Evolutionary conservation across 35 echinoderm and acorn worm species (phyloP).

Genomic region (Lytechinus variegatus): DNA sequence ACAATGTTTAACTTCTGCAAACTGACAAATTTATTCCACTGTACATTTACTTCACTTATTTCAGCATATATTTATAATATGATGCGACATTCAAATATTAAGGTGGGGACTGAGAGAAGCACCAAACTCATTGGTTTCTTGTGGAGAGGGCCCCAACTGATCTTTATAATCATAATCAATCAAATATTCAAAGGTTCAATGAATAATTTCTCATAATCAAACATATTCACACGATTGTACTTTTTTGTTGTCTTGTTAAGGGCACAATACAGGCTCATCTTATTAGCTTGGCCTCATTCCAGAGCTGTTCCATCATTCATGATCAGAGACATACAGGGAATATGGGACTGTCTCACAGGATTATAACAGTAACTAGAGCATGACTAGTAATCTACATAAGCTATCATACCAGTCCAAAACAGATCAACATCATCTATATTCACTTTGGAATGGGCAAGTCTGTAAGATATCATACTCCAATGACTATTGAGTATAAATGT

Average conservation of each 20-base stretch:
- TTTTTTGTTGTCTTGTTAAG: background rate
- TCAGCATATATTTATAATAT: too few species aligned
- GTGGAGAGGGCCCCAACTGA: too few species aligned
- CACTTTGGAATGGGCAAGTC: background rate
- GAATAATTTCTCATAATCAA: background rate
- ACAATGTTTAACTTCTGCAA: too few species aligned
- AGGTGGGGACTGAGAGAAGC: too few species aligned
- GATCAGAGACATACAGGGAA: background rate
- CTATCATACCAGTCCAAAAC: background rate
- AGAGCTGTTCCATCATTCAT: background rate
- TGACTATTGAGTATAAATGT: too few species aligned
- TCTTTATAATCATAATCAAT: too few species aligned
- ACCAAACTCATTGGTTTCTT: too few species aligned
- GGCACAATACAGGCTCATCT: background rate
- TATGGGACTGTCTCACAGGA: background rate
- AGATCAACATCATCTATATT: background rate
- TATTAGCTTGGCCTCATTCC: background rate
- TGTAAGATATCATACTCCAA: background rate
- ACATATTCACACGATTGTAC: background rate
- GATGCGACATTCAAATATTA: too few species aligned
- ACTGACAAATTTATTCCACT: too few species aligned
- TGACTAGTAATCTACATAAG: constrained; percentile 19
- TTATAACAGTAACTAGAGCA: background rate
- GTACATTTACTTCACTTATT: too few species aligned
- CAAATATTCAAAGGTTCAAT: background rate